Percentiles rank a stretch among this genome's conserved stretches.
These are phyloP conservation scores for Anas bernieri DNA, from an alignment of 2,797 vertebrate genomes.

Conservation along the genomic window DNA sequence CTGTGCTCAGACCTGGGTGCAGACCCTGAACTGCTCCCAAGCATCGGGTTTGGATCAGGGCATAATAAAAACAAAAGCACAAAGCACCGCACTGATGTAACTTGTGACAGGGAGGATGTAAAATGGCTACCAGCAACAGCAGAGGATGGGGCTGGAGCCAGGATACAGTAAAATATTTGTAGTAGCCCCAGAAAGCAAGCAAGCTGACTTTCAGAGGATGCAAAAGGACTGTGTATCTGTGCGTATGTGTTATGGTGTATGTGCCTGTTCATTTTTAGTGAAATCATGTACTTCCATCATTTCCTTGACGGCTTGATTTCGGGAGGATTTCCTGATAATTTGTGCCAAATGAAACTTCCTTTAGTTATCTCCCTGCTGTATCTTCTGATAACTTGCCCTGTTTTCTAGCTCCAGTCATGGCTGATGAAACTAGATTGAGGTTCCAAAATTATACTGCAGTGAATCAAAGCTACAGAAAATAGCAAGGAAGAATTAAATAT, in stretches of 20 bases:
- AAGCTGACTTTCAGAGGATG: conserved; percentile 27
- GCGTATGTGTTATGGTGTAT: neutral
- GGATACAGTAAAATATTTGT: neutral
- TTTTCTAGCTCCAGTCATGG: conserved; percentile 60
- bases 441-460: conserved; percentile 58
- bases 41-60: neutral
- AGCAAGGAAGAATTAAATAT: conserved; percentile 46
- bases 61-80: neutral
- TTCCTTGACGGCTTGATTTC: conserved; percentile 57
- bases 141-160: neutral
- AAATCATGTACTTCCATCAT: conserved; percentile 33
- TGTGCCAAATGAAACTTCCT: conserved; percentile 59
- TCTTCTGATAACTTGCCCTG: conserved; percentile 66
- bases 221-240: neutral
- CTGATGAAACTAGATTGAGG: conserved; percentile 63
- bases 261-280: conserved; percentile 30
- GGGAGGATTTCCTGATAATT: conserved; percentile 66
- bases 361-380: conserved; percentile 62
- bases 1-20: neutral
- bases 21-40: neutral
- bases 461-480: conserved; percentile 58
- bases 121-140: conserved; percentile 23
- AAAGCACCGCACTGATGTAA: neutral
- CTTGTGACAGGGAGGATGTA: neutral
- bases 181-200: neutral